These are phyloP conservation scores for Erythrocebus patas DNA, from an alignment of 2,113 vertebrate genomes.

Conservation along the genomic window DNA sequence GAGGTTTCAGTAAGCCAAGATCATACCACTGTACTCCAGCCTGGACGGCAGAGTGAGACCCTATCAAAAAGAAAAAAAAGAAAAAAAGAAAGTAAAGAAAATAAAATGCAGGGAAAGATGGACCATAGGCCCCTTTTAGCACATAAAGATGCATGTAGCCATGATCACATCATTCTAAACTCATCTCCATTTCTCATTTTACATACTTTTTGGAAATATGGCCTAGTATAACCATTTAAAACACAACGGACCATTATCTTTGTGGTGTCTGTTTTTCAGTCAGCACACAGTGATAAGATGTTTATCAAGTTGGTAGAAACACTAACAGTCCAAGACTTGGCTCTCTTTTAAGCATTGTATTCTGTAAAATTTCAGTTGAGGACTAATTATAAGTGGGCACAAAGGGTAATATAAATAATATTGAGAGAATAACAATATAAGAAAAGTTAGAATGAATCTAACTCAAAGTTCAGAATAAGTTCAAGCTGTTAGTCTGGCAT, in stretches of 20 bases:
- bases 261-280: neutral
- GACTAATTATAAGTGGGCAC: neutral
- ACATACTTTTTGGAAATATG: neutral
- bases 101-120: neutral
- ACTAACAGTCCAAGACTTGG: neutral
- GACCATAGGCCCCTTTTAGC: neutral
- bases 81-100: too few species aligned
- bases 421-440: neutral
- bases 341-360: neutral
- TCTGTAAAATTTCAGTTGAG: neutral
- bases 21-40: too few species aligned
- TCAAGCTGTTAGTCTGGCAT: slow-evolving; percentile 58
- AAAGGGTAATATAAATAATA: neutral
- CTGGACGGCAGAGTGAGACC: too few species aligned
- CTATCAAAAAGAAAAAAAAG: too few species aligned
- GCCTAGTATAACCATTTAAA: neutral
- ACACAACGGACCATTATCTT: neutral
- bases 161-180: neutral
- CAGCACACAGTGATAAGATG: neutral
- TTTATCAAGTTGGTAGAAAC: slow-evolving; percentile 11
- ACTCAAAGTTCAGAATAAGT: slow-evolving; percentile 66
- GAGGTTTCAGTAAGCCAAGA: too few species aligned
- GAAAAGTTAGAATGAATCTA: neutral
- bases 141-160: neutral
- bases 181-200: neutral